Percentiles rank a stretch among this genome's conserved stretches.
phyloP scores from a whole-genome alignment of 2,888 invertebrate species.

The Drosophila pegasa region DNA sequence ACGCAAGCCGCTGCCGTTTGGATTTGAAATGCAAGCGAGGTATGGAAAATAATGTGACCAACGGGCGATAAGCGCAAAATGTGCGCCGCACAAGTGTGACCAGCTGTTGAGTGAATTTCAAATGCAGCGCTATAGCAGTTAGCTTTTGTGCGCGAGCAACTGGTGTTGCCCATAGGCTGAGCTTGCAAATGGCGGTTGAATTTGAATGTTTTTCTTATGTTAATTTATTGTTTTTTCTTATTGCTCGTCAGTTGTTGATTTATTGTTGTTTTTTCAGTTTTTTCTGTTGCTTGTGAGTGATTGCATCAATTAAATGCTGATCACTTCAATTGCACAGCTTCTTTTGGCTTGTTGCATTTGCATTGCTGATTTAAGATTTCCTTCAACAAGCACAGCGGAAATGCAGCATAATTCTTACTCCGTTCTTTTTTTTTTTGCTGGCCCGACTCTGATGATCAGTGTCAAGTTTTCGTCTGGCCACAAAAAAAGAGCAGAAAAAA shows the following conservation, averaged over 20 bases:
- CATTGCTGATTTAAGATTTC: slow-evolving; percentile 79
- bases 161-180: slow-evolving; percentile 26
- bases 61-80: not conserved
- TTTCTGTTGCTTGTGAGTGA: slow-evolving; percentile 33
- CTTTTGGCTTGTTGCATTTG: slow-evolving; percentile 48
- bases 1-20: slow-evolving; percentile 74
- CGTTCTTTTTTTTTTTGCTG: slow-evolving; percentile 51
- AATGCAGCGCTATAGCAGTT: slow-evolving; percentile 13
- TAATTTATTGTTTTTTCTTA: not conserved
- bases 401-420: slow-evolving; percentile 74
- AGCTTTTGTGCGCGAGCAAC: slow-evolving; percentile 17
- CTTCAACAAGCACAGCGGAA: slow-evolving; percentile 67
- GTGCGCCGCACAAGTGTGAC: slow-evolving; percentile 6
- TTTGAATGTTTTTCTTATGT: not conserved
- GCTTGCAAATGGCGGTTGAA: not conserved
- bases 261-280: slow-evolving; percentile 32
- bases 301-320: slow-evolving; percentile 76
- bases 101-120: not conserved
- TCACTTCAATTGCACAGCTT: slow-evolving; percentile 60
- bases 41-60: slow-evolving; percentile 58
- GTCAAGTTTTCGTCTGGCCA: slow-evolving; percentile 82
- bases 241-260: slow-evolving; percentile 18
- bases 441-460: slow-evolving; percentile 82
- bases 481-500: slow-evolving; percentile 25
- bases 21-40: slow-evolving; percentile 76